Percentiles rank a stretch among this genome's conserved stretches.
Evolutionary conservation across 2,888 invertebrate species (phyloP).

Genomic region (Apodemia zela): DNA sequence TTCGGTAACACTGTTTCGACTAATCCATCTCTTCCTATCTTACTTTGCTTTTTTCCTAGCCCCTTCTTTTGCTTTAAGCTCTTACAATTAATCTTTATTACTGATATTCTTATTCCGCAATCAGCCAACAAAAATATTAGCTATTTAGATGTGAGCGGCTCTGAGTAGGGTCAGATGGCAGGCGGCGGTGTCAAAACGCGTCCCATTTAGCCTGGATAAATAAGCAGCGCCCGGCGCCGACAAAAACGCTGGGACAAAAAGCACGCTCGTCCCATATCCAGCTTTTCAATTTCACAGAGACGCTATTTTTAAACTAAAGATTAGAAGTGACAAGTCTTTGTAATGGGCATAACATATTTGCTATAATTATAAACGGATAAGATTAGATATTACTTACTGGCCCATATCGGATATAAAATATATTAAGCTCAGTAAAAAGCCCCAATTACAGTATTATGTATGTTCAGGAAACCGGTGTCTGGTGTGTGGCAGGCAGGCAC

Average conservation of each 20-base stretch:
- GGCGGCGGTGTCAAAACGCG: neutral
- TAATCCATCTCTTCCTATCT: too few relatives aligned
- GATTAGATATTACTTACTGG: too few relatives aligned
- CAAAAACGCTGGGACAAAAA: conserved; percentile 6
- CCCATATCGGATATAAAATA: too few relatives aligned
- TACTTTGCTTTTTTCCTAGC: too few relatives aligned
- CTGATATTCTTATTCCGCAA: neutral
- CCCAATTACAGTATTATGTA: too few relatives aligned
- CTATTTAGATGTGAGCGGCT: conserved; percentile 9
- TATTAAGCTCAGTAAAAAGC: too few relatives aligned
- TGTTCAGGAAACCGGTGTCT: too few relatives aligned
- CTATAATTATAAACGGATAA: too few relatives aligned
- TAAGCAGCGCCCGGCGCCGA: conserved; percentile 3
- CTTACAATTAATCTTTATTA: neutral
- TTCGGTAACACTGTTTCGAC: too few relatives aligned
- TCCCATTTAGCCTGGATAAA: conserved; percentile 7
- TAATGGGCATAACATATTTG: too few relatives aligned
- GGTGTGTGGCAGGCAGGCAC: too few relatives aligned
- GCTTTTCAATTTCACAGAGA: neutral
- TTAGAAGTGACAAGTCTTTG: neutral
- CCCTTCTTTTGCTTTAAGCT: neutral
- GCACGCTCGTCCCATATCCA: neutral
- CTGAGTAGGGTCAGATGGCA: conserved; percentile 7
- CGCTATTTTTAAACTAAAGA: neutral
- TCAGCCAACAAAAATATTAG: neutral